These are phyloP conservation scores for Ptychochromis oligacanthus DNA, from an alignment of 2,113 vertebrate species.

Conservation along the genomic window DNA sequence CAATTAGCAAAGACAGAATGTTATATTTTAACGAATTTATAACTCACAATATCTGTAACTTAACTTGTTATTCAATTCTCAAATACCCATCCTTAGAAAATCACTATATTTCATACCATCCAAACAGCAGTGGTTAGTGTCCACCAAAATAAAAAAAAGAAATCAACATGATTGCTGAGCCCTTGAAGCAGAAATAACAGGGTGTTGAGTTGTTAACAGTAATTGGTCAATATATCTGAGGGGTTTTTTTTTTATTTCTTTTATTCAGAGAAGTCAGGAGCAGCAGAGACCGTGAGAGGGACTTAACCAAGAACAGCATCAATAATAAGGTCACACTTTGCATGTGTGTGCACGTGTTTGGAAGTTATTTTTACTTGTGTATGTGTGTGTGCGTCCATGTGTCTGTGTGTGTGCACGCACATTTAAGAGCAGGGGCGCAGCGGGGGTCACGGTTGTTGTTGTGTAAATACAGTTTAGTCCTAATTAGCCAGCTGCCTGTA, in stretches of 20 bases:
- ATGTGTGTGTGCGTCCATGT: background rate
- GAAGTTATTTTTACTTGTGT: background rate
- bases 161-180: background rate
- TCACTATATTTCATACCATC: background rate
- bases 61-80: background rate
- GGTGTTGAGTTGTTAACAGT: background rate
- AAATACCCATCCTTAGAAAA: conserved; percentile 4
- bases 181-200: background rate
- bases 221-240: background rate
- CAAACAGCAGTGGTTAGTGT: background rate
- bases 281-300: conserved; percentile 68
- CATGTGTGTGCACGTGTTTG: background rate
- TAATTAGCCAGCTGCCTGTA: conserved; percentile 65
- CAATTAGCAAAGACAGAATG: background rate
- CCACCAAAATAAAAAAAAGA: background rate
- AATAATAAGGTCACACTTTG: conserved; percentile 55
- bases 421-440: background rate
- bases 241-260: too few species aligned
- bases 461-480: conserved; percentile 59
- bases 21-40: background rate
- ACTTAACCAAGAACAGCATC: conserved; percentile 64
- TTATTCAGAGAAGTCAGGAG: conserved; percentile 25
- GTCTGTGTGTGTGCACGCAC: background rate
- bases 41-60: background rate
- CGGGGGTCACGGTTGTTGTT: conserved; percentile 63